A percentile compares a stretch with the other conserved stretches of the same genome.
Evolutionary conservation across 35 echinoderm and acorn worm genomes (phyloP).

Genomic region (Lytechinus pictus): DNA sequence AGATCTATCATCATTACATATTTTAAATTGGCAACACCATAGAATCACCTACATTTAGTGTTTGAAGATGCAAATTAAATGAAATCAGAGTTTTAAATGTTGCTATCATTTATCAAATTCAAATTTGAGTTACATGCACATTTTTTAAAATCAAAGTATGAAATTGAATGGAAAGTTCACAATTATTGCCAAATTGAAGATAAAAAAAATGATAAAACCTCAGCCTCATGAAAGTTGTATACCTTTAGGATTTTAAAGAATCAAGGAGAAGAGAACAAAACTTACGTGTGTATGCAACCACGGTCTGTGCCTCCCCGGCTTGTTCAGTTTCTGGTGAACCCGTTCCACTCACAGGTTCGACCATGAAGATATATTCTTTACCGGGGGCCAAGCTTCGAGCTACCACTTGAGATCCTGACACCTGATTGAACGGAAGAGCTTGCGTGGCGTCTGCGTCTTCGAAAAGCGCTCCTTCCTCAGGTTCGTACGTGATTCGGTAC

Average conservation of each 20-base stretch:
- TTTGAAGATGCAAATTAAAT: too few relatives aligned
- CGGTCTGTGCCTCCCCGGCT: background rate
- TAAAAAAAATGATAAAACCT: too few relatives aligned
- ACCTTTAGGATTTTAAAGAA: background rate
- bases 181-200: too few relatives aligned
- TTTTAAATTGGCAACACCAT: too few relatives aligned
- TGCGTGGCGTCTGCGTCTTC: background rate
- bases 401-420: background rate
- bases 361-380: background rate
- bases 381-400: slow-evolving; percentile 9
- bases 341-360: background rate
- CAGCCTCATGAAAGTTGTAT: too few relatives aligned
- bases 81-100: too few relatives aligned
- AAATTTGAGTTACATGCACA: too few relatives aligned
- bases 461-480: background rate
- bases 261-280: background rate
- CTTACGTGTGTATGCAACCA: slow-evolving; percentile 28
- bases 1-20: too few relatives aligned
- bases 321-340: background rate
- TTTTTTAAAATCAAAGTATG: too few relatives aligned
- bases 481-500: background rate
- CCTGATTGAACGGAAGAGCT: background rate
- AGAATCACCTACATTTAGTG: too few relatives aligned
- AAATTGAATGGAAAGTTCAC: too few relatives aligned
- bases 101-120: too few relatives aligned